Conservation (phyloP, 1,140 invertebrate species). For the Copidosoma floridanum region DNA sequence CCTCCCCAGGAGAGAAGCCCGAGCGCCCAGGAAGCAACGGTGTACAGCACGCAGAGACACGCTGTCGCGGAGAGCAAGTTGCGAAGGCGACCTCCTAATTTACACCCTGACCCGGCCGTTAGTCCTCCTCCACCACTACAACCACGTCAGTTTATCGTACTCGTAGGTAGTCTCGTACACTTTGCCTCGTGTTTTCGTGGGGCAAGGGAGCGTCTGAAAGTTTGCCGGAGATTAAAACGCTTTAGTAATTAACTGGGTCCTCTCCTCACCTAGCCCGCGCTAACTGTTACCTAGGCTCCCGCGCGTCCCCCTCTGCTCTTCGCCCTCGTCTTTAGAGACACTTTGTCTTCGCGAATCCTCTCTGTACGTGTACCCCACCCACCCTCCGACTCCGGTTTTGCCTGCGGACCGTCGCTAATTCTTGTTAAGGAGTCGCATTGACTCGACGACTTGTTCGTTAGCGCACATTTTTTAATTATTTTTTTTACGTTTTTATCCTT, state of each 20-base stretch:
- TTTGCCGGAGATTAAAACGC: conserved; percentile 58
- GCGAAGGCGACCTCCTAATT: conserved; percentile 43
- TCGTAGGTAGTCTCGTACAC: neutral
- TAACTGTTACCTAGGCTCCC: conserved; percentile 39
- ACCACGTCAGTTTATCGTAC: neutral
- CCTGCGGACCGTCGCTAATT: too few relatives aligned
- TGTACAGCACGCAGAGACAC: too few relatives aligned
- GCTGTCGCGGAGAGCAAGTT: too few relatives aligned
- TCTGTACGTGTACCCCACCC: neutral
- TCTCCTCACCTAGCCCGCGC: conserved; percentile 46
- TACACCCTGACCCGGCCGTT: conserved; percentile 28
- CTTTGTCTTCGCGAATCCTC: conserved; percentile 3
- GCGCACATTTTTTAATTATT: too few relatives aligned
- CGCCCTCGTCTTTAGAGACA: neutral
- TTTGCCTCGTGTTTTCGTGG: neutral
- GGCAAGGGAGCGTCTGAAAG: conserved; percentile 40
- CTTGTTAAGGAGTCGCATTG: too few relatives aligned
- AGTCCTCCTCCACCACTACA: conserved; percentile 3
- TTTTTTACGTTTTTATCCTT: too few relatives aligned
- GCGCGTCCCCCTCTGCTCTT: conserved; percentile 6
- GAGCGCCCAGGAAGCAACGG: too few relatives aligned
- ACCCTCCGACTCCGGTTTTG: too few relatives aligned
- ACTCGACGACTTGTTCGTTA: too few relatives aligned
- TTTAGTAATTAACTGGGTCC: conserved; percentile 53
- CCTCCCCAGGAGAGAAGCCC: neutral